phyloP scores from a whole-genome alignment of 2,113 vertebrate genomes.

The Sturnus vulgaris region DNA sequence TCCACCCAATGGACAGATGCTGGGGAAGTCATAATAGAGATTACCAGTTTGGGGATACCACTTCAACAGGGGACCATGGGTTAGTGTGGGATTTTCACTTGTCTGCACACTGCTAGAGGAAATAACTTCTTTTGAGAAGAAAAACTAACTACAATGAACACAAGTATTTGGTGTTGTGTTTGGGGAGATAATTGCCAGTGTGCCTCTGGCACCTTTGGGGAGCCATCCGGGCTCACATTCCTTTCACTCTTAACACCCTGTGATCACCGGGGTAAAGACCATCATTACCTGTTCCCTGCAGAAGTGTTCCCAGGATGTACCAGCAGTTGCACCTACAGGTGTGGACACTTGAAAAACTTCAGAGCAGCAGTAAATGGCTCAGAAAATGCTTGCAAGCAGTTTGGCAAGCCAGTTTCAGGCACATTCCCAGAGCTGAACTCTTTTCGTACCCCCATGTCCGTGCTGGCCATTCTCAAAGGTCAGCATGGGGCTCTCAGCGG shows the following conservation, averaged over 20 bases:
- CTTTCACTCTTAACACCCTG: neutral
- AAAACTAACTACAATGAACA: neutral
- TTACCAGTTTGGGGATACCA: neutral
- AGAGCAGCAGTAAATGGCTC: neutral
- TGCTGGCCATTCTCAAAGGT: neutral
- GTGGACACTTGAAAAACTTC: neutral
- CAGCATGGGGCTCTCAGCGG: accelerated
- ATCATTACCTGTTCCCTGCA: constrained; percentile 18
- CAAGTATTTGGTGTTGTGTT: neutral
- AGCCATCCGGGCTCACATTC: neutral
- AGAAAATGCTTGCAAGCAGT: neutral
- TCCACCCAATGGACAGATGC: constrained; percentile 38
- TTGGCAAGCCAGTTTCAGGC: neutral
- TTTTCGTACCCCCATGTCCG: neutral
- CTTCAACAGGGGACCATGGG: neutral
- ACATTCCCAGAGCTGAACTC: accelerated
- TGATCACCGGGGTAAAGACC: constrained; percentile 27
- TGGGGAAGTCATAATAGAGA: constrained; percentile 24
- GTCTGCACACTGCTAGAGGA: neutral
- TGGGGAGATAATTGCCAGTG: neutral
- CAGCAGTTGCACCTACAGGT: neutral
- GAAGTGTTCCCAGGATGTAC: neutral
- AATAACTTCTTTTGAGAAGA: neutral
- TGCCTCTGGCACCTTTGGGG: neutral
- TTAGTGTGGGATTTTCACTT: neutral